Conservation (phyloP, 2,113 vertebrate genomes). For the Nycticryphes semicollaris region DNA sequence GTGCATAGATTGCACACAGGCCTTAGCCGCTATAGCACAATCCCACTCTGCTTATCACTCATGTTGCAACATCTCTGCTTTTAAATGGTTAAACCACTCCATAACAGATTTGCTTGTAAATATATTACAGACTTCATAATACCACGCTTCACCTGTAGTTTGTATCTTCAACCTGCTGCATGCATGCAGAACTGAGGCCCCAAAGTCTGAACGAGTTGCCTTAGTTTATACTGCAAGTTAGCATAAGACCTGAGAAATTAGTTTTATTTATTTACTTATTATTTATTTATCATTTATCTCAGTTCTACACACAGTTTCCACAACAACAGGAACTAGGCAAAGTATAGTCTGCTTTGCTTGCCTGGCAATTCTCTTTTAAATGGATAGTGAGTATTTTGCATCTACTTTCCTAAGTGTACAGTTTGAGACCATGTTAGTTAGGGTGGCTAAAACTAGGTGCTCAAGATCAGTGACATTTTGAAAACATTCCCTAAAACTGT, state of each 20-base stretch:
- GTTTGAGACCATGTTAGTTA: background rate
- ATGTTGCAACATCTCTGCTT: background rate
- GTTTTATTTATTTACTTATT: background rate
- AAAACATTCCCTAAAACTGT: background rate
- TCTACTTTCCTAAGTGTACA: background rate
- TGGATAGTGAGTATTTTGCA: background rate
- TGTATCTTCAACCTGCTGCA: background rate
- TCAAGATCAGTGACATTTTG: background rate
- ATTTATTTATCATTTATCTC: background rate
- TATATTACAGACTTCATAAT: background rate
- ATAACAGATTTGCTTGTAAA: background rate
- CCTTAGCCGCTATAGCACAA: background rate
- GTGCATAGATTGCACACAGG: background rate
- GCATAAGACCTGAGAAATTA: accelerated
- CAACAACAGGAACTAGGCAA: background rate
- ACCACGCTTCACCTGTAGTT: background rate
- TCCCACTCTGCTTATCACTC: background rate
- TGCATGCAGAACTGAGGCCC: background rate
- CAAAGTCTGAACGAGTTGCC: background rate
- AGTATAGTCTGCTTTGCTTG: background rate
- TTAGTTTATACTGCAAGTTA: background rate
- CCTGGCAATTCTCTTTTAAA: background rate
- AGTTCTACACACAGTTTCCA: background rate
- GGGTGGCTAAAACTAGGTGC: background rate
- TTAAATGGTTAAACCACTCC: background rate